Evolutionary conservation across 2,113 vertebrate species (phyloP).

Genomic region (Rhinopithecus roxellana): DNA sequence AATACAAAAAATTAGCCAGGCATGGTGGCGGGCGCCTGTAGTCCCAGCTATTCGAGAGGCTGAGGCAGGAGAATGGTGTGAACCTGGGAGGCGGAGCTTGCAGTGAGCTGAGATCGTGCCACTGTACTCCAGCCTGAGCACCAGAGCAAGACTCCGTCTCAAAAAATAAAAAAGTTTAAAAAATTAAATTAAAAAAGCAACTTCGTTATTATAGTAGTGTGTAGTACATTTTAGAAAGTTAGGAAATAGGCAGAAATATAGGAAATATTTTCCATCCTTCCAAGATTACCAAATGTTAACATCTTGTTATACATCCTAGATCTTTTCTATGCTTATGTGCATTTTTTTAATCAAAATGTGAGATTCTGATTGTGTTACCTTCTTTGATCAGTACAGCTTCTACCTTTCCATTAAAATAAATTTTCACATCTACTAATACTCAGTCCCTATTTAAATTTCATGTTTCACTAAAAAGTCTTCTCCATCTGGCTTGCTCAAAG

Average conservation of each 20-base stretch:
- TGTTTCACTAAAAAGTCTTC: not conserved
- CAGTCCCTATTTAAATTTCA: not conserved
- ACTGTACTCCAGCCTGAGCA: too few relatives aligned
- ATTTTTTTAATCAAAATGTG: not conserved
- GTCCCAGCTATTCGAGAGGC: too few relatives aligned
- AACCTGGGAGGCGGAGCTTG: too few relatives aligned
- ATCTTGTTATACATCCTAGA: not conserved
- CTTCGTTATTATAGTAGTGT: not conserved
- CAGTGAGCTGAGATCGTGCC: too few relatives aligned
- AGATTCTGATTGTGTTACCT: not conserved
- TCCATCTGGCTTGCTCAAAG: not conserved
- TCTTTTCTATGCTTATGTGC: not conserved
- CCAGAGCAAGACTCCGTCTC: too few relatives aligned
- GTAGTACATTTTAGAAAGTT: not conserved
- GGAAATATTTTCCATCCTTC: not conserved
- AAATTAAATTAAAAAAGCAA: not conserved
- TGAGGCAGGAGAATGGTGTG: too few relatives aligned
- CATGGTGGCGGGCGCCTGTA: rapidly evolving
- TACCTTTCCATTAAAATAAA: not conserved
- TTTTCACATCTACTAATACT: not conserved
- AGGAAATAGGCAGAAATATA: not conserved
- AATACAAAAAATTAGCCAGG: too few relatives aligned
- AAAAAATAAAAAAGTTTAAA: too few relatives aligned
- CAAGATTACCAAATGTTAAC: not conserved
- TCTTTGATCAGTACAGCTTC: not conserved